Conservation (phyloP, 2,888 invertebrate species). For the Limulus polyphemus region DNA sequence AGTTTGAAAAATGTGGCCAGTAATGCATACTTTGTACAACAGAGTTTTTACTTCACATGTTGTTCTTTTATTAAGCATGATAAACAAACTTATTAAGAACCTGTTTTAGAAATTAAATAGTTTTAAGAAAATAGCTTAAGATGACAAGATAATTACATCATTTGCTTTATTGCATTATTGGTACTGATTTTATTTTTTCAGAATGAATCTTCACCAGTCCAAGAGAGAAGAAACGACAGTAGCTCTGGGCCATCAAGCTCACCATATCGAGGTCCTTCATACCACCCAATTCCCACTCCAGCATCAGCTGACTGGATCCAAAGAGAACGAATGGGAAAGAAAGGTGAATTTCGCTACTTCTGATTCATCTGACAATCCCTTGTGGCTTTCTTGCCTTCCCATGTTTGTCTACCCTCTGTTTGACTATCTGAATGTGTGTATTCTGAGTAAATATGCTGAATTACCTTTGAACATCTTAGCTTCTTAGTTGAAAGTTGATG, state of each 20-base stretch:
- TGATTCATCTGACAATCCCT: slow-evolving; percentile 32
- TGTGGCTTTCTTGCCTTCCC: not conserved
- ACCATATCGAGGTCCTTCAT: slow-evolving; percentile 8
- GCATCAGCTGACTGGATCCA: slow-evolving; percentile 65
- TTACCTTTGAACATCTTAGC: too few relatives aligned
- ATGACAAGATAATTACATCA: too few relatives aligned
- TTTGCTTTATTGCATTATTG: slow-evolving; percentile 47
- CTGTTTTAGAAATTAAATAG: too few relatives aligned
- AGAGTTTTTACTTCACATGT: too few relatives aligned
- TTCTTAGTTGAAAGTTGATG: too few relatives aligned
- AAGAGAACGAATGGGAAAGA: slow-evolving; percentile 78
- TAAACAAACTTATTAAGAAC: too few relatives aligned
- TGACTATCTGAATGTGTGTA: not conserved
- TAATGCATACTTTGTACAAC: too few relatives aligned
- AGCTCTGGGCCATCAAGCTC: slow-evolving; percentile 11
- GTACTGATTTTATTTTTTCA: slow-evolving; percentile 48
- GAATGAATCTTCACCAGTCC: not conserved
- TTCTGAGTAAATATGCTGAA: too few relatives aligned
- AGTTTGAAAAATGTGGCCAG: too few relatives aligned
- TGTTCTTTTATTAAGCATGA: too few relatives aligned
- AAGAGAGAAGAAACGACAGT: slow-evolving; percentile 1
- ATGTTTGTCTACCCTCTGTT: not conserved
- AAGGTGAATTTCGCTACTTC: slow-evolving; percentile 89
- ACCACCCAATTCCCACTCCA: slow-evolving; percentile 7
- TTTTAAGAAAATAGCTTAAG: too few relatives aligned